These are phyloP conservation scores for Campylomormyrus numenius DNA, from an alignment of 2,113 vertebrate species.

Conservation along the genomic window DNA sequence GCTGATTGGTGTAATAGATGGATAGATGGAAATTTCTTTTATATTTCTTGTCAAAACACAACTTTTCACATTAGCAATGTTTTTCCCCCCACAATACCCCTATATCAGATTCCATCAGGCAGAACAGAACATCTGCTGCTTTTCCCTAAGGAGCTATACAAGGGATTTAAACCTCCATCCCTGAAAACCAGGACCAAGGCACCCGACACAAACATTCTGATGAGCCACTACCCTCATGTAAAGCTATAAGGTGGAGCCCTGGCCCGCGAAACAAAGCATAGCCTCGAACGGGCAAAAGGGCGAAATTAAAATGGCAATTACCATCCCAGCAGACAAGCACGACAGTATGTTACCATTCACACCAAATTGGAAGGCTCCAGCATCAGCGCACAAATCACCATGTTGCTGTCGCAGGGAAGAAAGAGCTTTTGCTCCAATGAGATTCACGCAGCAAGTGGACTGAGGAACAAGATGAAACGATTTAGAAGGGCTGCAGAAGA, in stretches of 20 bases:
- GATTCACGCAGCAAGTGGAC: not conserved
- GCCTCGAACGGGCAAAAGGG: not conserved
- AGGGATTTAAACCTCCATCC: not conserved
- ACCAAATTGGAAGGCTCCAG: not conserved
- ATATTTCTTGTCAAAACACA: not conserved
- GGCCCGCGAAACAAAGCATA: not conserved
- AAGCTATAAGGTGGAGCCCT: no score
- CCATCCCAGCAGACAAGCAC: not conserved
- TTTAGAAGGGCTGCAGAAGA: not conserved
- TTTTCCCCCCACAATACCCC: not conserved
- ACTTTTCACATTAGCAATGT: not conserved
- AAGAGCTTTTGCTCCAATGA: not conserved
- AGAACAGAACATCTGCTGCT: conserved; percentile 13
- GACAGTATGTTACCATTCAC: not conserved
- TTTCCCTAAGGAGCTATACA: not conserved
- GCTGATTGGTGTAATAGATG: not conserved
- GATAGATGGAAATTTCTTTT: not conserved
- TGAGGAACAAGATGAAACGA: not conserved
- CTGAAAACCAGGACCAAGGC: not conserved
- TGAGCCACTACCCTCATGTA: not conserved
- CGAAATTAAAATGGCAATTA: not conserved
- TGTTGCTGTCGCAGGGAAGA: not conserved
- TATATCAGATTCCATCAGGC: conserved; percentile 17
- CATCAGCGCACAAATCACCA: not conserved
- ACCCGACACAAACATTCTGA: not conserved